These are phyloP conservation scores for Indicator maculatus DNA, from an alignment of 2,113 vertebrate genomes.

Conservation along the genomic window DNA sequence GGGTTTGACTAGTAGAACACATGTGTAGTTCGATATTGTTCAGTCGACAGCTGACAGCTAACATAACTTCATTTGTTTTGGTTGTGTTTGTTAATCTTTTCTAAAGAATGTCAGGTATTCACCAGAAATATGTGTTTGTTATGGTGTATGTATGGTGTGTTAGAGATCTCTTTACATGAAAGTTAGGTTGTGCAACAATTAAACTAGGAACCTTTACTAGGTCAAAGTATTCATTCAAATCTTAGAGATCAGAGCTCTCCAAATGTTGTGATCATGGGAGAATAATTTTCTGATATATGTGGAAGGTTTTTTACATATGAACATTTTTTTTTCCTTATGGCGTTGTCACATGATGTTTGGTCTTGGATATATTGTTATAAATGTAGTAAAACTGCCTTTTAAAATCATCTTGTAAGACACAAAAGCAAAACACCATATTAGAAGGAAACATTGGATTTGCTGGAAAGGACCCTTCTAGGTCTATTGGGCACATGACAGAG, in stretches of 20 bases:
- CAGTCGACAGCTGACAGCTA: background rate
- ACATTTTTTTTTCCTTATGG: rapidly evolving
- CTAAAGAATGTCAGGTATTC: background rate
- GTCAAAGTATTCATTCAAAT: background rate
- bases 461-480: background rate
- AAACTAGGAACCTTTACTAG: background rate
- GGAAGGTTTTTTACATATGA: background rate
- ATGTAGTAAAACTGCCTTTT: background rate
- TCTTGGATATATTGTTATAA: background rate
- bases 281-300: background rate
- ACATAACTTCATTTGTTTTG: background rate
- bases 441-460: background rate
- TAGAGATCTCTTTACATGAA: background rate
- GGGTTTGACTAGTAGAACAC: background rate
- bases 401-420: background rate
- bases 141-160: too few species aligned
- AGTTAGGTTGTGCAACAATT: background rate
- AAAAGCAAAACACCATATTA: rapidly evolving
- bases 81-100: background rate
- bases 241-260: background rate
- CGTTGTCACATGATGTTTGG: background rate
- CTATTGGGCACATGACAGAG: background rate
- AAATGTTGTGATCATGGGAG: background rate
- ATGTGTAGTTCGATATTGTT: background rate
- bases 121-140: background rate